Base-by-base conservation (phyloP, 2,888 invertebrate species). In the Chrysodeixis includens region DNA sequence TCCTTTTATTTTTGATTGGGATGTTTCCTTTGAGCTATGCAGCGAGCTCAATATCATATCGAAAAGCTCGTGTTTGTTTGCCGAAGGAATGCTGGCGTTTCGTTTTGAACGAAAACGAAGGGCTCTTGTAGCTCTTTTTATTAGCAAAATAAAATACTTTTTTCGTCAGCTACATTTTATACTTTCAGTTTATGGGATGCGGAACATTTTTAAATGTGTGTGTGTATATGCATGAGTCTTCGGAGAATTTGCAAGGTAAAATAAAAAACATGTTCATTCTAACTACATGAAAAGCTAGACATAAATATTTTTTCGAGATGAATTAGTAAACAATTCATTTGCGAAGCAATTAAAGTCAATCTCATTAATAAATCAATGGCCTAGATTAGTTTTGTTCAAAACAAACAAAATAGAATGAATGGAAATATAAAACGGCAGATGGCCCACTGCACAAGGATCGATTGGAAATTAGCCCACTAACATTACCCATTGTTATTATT, bases 401-500 rank as follows among this genome's bases (percentile, higher is more conserved):
- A 66, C 20, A 64, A 74, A 78, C 64, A 70, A 72, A 80, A 72
- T 71, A 71, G 79, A 82, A 76, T 69, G 64, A 56, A 53, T 64
- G 57, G 44, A 51, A 74, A 56, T 54, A 30, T 22, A 30, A 70
- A 66, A 81, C 84, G 90, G 90, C 94, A 94, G 94, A 94, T 94
- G 94, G 92, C 46, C 16, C 9, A 35, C 35, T 30, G 30, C 84
- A 72, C 78, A 79, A 83, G 73, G 76, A 80, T 77, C 79, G 84
- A 82, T 86, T 87, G 83, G 81, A 85, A 86, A 90, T 84, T 88
- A 88, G 87, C 82, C 79, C 79, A 85, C 87, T 89, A 91, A 91
- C 90, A 89, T 88, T 81, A 84, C 83, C 86, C 90, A 88, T 90
- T 92, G 91, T 92, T 90, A 90, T 92, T 91, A 90, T 89, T 90